Conservation (phyloP, 2,797 vertebrate genomes). For the Cyclopterus lumpus region DNA sequence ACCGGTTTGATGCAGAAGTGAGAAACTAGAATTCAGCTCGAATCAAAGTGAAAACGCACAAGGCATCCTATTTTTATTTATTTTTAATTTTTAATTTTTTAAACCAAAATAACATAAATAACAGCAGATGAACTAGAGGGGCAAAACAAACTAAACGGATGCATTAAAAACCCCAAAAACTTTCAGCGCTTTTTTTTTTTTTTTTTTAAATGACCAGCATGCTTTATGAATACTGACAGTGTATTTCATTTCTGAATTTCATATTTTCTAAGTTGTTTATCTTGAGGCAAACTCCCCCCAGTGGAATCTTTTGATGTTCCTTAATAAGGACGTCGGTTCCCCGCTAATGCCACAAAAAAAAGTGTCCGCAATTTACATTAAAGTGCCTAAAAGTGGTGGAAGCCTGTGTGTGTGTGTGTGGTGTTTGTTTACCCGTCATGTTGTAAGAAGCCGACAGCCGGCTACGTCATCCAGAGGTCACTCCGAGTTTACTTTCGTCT, state of each 20-base stretch:
- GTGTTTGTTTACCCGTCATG: constrained; percentile 22
- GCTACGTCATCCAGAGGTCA: constrained; percentile 56
- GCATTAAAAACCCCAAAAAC: not conserved
- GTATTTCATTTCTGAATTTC: not conserved
- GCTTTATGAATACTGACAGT: not conserved
- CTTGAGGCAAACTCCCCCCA: not conserved
- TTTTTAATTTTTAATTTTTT: no score
- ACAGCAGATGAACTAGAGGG: constrained; percentile 21
- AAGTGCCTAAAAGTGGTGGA: not conserved
- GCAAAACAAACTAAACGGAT: constrained; percentile 14
- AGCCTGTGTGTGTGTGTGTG: not conserved
- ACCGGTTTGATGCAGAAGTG: not conserved
- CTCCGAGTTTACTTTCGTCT: constrained; percentile 58
- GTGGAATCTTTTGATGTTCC: constrained; percentile 11
- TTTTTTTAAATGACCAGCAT: not conserved
- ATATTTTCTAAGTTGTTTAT: constrained; percentile 29
- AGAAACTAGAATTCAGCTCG: not conserved
- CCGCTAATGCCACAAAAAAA: not conserved
- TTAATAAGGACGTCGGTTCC: constrained; percentile 1
- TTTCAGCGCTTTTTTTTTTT: not conserved
- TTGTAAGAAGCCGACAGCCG: constrained; percentile 37
- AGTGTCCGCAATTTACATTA: not conserved
- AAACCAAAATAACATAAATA: not conserved
- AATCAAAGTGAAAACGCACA: not conserved
- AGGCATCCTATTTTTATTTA: not conserved